phyloP scores from a whole-genome alignment of 2,113 vertebrate genomes.

The Dipodomys spectabilis region DNA sequence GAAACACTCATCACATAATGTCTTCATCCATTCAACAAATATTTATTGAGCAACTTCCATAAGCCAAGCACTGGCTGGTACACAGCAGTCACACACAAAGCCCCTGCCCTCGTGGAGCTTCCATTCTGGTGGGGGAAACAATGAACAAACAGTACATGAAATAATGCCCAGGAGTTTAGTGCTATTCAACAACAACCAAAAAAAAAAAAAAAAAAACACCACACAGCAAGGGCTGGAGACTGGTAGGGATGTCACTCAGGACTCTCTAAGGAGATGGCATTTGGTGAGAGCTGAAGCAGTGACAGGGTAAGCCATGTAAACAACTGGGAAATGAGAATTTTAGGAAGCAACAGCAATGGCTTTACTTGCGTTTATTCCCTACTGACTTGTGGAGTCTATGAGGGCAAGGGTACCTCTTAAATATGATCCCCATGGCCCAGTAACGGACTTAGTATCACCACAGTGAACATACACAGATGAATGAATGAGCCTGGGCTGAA shows the following conservation, averaged over 20 bases:
- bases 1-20: constrained; percentile 62
- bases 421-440: not conserved
- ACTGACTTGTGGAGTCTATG: not conserved
- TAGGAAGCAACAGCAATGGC: not conserved
- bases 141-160: constrained; percentile 11
- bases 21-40: constrained; percentile 54
- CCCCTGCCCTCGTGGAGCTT: constrained; percentile 67
- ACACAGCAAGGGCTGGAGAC: not conserved
- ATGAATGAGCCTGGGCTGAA: not conserved
- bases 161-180: not conserved
- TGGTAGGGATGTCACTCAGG: not conserved
- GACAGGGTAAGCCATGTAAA: not conserved
- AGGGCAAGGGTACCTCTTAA: constrained; percentile 2
- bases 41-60: constrained; percentile 75
- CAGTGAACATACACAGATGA: not conserved
- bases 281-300: not conserved
- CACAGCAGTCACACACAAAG: constrained; percentile 41
- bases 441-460: not conserved
- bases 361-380: not conserved
- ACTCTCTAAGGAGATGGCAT: not conserved
- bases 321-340: not conserved
- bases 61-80: constrained; percentile 22
- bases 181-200: not conserved
- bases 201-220: not conserved
- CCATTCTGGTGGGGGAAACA: constrained; percentile 64